Base-by-base conservation (phyloP, 2,113 vertebrate species). In the Marmota flaviventris region DNA sequence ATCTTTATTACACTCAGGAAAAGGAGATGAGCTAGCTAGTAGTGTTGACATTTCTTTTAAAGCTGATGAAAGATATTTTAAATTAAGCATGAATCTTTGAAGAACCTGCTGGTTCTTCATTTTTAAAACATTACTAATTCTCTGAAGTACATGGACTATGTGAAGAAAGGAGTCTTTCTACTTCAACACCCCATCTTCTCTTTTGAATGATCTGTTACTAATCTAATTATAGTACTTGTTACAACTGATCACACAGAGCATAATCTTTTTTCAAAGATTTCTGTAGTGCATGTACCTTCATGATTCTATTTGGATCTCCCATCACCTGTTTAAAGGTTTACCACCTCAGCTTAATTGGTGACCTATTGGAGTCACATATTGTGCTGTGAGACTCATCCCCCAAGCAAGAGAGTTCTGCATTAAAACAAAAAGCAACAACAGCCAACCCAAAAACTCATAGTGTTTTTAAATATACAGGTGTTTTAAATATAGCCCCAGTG, bases 21-120 rank as follows among this genome's bases (percentile, higher is more conserved):
- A 91, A 93, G 78, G 69, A 90, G 69, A 89, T 61, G 69, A 79
- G 32, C 69, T 69, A 63, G 79, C 89, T 92, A 81, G 81, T 89
- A 67, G 82, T 96, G 79, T 95, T 96, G 92, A 97, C 87, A 85
- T 95, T 95, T 94, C 84, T 91, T 96, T 93, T 95, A 82, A 94
- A 92, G 78, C 42, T 85, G 94, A 91, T 96, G 91, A 96, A 95
- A 97, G 82, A 63, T 90, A 73, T 87, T 96, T 97, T 92, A 97
- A 97, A 97, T 97, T 85, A 96, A 96, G 76, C 86, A 91, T 95
- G 77, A 96, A 69, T 92, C 87, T 96, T 87, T 95, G 89, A 97
- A 94, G 77, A 93, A 67, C 61, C 67, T 82, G 8, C n/a, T 65
- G 58, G 77, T 75, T 96, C 79, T 84, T 96, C 79, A 93, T 95